Evolutionary conservation across 2,888 invertebrate species (phyloP).

Genomic region (Gymnoscelis rufifasciata): DNA sequence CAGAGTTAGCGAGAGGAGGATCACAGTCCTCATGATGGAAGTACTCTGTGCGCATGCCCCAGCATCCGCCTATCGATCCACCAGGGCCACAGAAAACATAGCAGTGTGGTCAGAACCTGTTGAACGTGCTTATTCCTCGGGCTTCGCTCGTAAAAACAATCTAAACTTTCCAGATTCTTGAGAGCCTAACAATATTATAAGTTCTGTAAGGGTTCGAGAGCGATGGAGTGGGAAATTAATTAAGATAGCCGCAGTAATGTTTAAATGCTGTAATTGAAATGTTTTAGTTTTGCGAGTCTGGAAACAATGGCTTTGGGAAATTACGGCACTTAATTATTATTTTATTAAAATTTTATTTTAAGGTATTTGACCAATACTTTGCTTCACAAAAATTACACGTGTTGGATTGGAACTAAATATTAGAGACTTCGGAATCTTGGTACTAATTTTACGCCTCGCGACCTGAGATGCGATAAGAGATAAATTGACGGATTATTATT

Average conservation of each 20-base stretch:
- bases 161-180: constrained; percentile 67
- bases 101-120: constrained; percentile 51
- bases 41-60: constrained; percentile 63
- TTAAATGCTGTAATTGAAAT: not conserved
- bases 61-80: constrained; percentile 69
- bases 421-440: no score
- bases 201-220: constrained; percentile 37
- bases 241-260: constrained; percentile 11
- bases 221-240: constrained; percentile 35
- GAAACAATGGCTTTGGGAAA: no score
- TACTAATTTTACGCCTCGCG: no score
- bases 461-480: no score
- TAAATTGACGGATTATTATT: no score
- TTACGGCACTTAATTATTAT: no score
- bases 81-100: constrained; percentile 23
- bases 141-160: constrained; percentile 57
- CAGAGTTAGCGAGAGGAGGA: constrained; percentile 61
- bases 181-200: constrained; percentile 50
- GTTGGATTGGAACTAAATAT: no score
- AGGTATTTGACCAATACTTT: no score
- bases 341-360: no score
- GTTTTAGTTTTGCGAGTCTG: no score
- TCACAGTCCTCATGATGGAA: constrained; percentile 64
- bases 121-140: constrained; percentile 52
- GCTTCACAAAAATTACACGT: no score